Evolutionary conservation across 2,797 vertebrate genomes (phyloP).

Genomic region (Syndactyla subalaris): DNA sequence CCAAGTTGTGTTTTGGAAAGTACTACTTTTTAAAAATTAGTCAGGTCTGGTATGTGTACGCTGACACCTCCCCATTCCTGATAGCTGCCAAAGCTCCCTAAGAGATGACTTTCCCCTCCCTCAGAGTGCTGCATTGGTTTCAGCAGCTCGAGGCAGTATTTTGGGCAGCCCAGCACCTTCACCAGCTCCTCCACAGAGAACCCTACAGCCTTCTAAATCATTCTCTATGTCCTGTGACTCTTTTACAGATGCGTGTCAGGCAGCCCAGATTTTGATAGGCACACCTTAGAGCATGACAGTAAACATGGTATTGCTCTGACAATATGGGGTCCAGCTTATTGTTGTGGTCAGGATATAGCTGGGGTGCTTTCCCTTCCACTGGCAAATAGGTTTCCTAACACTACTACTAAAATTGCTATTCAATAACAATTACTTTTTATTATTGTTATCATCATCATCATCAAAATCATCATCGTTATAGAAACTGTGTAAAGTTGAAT

Average conservation of each 20-base stretch:
- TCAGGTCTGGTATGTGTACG: not conserved
- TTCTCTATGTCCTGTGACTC: too few species aligned
- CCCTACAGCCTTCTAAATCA: not conserved
- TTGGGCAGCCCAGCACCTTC: not conserved
- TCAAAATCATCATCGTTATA: not conserved
- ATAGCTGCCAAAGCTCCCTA: not conserved
- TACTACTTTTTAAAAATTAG: not conserved
- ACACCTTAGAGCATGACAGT: not conserved
- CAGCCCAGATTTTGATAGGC: not conserved
- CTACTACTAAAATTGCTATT: not conserved
- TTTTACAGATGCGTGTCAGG: not conserved
- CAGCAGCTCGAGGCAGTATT: not conserved
- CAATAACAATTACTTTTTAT: not conserved
- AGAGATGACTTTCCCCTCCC: not conserved
- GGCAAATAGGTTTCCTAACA: not conserved
- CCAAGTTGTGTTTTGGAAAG: not conserved
- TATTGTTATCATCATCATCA: not conserved
- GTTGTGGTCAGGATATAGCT: not conserved
- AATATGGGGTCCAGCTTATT: not conserved
- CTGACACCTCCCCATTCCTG: not conserved
- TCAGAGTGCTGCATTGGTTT: not conserved
- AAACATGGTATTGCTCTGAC: not conserved
- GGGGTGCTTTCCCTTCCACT: not conserved
- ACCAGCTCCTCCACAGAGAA: not conserved
- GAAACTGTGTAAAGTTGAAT: not conserved